Evolutionary conservation across 2,888 invertebrate species (phyloP), one percentile per base, ranked within the genome.

Genomic region (Euphydryas editha): DNA sequence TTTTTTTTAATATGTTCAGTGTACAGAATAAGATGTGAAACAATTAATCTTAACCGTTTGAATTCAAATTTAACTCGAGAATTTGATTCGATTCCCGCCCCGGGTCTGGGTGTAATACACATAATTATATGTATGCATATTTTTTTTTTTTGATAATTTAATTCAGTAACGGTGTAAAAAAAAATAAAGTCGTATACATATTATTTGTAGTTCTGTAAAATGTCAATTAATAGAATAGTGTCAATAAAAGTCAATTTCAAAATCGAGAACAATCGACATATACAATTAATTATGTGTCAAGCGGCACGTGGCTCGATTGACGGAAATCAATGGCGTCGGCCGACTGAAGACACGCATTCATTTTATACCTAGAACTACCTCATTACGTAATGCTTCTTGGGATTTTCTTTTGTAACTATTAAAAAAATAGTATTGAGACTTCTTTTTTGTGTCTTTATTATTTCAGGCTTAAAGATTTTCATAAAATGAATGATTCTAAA

Each of bases 251-350:
- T 65, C 21, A 42, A 61, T 70, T 59, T 60, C 44, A 54, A 47
- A 49, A 70, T 59, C 51, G 55, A 70, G 63, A 62, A 65, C 67
- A 61, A 67, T 37, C 55, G 57, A 55, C 55, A 36, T 37, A 44
- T 47, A 47, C 65, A 72, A 72, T 76, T 70, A 75, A 74, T 76
- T 74, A 71, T 63, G 51, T 69, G 71, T 67, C 72, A 61, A 68
- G 65, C 71, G 66, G 69, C 69, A 65, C 67, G 65, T 58, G 62
- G 65, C 68, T 70, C 69, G 65, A 68, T 68, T 71, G 74, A 69
- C 67, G 44, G 72, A 71, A 75, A 76, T 75, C 73, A 74, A 75
- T 71, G 69, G 63, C 55, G 66, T 46, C 54, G 54, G 39, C 55
- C 58, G 24, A 24, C n/a, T 7, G 59, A 59, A 59, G 46, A 47